phyloP scores from a whole-genome alignment of 2,797 vertebrate genomes.

The Varecia variegata region DNA sequence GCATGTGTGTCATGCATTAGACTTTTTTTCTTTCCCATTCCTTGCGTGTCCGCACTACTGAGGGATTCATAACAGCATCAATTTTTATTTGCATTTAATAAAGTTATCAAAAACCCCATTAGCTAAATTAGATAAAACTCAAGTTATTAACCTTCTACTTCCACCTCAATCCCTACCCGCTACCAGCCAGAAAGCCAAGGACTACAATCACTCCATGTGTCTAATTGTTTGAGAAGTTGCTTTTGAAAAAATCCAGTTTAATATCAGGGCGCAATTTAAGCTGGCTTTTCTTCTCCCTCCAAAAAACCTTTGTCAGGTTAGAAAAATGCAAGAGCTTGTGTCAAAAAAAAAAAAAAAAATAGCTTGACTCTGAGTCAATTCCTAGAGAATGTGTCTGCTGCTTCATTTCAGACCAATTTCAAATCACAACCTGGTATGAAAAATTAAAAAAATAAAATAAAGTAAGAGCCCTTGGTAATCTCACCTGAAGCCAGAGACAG shows the following conservation, averaged over 20 bases:
- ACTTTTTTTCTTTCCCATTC: not conserved
- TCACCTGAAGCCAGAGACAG: not conserved
- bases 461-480: not conserved
- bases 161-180: not conserved
- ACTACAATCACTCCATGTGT: not conserved
- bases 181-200: not conserved
- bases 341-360: not conserved
- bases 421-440: not conserved
- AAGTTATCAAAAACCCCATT: not conserved
- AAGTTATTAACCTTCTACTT: not conserved
- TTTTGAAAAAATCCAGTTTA: constrained; percentile 1
- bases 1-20: not conserved
- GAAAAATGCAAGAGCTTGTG: not conserved
- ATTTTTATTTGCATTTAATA: not conserved
- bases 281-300: not conserved
- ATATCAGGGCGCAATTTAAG: not conserved
- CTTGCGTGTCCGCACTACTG: not conserved
- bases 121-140: not conserved
- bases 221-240: not conserved
- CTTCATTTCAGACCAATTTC: not conserved
- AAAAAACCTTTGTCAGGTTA: not conserved
- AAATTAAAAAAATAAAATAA: not conserved
- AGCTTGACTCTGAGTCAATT: not conserved
- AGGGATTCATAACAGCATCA: not conserved
- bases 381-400: not conserved